These are phyloP conservation scores for Andrena flavipes DNA, from an alignment of 2,888 invertebrate genomes.

Conservation along the genomic window DNA sequence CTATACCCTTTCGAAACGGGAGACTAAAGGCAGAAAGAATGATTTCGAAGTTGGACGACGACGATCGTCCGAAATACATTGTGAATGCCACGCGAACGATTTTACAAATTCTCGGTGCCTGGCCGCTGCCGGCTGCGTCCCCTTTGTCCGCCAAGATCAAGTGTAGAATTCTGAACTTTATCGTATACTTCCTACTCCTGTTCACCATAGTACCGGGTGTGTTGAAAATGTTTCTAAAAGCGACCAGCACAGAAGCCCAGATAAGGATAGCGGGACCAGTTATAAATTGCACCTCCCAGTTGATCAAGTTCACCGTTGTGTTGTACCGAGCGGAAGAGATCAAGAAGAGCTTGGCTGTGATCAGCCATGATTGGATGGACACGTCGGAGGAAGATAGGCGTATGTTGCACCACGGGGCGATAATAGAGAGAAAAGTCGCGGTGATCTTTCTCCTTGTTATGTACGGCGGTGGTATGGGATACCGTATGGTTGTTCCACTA, in stretches of 20 bases:
- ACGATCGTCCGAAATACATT: too few relatives aligned
- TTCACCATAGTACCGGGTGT: neutral
- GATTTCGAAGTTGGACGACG: too few relatives aligned
- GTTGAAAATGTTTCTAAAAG: neutral
- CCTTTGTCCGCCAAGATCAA: neutral
- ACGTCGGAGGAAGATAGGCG: neutral
- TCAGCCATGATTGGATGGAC: neutral
- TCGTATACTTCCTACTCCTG: neutral
- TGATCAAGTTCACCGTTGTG: neutral
- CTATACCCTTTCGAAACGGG: too few relatives aligned
- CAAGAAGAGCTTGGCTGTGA: neutral
- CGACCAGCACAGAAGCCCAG: neutral
- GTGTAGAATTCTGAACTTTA: neutral
- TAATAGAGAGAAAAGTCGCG: neutral
- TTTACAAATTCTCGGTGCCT: neutral
- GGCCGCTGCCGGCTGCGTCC: neutral
- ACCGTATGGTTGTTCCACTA: neutral
- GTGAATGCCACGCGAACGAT: too few relatives aligned
- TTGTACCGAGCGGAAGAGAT: neutral
- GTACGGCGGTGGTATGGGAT: neutral
- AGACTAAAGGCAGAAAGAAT: too few relatives aligned
- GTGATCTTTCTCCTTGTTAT: neutral
- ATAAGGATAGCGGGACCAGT: neutral
- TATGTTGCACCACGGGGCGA: neutral
- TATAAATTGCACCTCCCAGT: neutral